A percentile compares a stretch with the other conserved stretches of the same genome.
Evolutionary conservation across 2,888 invertebrate species (phyloP).

Genomic region (Drosophila pseudotakahashii): DNA sequence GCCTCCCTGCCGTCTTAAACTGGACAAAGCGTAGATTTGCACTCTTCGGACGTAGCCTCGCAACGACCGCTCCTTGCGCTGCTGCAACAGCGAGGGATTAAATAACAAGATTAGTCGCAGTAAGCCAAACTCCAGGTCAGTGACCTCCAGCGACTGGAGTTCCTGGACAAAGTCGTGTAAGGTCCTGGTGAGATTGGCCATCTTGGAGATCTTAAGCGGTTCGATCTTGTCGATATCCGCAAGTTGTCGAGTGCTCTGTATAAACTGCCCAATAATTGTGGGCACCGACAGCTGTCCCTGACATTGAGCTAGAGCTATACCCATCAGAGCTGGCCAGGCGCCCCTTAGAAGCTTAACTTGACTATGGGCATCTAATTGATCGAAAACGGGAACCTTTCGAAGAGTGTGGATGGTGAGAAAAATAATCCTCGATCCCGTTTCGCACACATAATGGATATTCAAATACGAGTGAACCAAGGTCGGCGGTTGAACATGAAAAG

Average conservation of each 20-base stretch:
- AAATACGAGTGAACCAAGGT: slow-evolving; percentile 94
- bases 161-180: slow-evolving; percentile 92
- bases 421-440: slow-evolving; percentile 95
- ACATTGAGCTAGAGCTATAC: slow-evolving; percentile 93
- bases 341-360: slow-evolving; percentile 93
- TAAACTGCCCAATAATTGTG: slow-evolving; percentile 90
- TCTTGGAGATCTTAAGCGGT: slow-evolving; percentile 90
- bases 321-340: slow-evolving; percentile 97
- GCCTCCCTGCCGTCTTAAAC: slow-evolving; percentile 68
- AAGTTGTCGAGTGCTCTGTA: slow-evolving; percentile 87
- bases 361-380: slow-evolving; percentile 91
- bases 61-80: slow-evolving; percentile 75
- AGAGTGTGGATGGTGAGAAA: slow-evolving; percentile 97
- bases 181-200: slow-evolving; percentile 91
- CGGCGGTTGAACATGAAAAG: slow-evolving; percentile 91
- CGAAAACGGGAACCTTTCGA: slow-evolving; percentile 92
- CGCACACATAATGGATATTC: slow-evolving; percentile 97
- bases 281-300: slow-evolving; percentile 91
- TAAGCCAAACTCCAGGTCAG: slow-evolving; percentile 94
- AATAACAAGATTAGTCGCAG: slow-evolving; percentile 93
- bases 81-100: slow-evolving; percentile 87
- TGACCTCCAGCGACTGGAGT: slow-evolving; percentile 90
- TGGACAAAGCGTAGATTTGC: slow-evolving; percentile 77
- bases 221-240: slow-evolving; percentile 88
- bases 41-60: slow-evolving; percentile 78